A percentile compares a stretch with the other conserved stretches of the same genome.
These are phyloP conservation scores for Tethya wilhelma DNA, from an alignment of 37 sponge, comb jelly and placozoan species.

Conservation along the genomic window DNA sequence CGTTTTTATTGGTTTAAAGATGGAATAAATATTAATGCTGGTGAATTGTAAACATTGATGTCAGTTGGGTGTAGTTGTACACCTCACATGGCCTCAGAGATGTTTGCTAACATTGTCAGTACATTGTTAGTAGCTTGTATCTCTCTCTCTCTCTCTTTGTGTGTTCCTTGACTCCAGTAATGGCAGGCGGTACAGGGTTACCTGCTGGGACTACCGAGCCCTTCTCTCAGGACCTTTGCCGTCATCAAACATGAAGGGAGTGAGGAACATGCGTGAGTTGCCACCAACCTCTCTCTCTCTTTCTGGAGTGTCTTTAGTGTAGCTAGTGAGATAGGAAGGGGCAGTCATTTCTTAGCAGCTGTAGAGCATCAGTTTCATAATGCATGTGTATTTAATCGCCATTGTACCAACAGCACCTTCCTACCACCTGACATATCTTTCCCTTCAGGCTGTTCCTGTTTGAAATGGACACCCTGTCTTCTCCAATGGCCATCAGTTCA, in stretches of 20 bases:
- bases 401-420: no score
- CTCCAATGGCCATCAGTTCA: neutral
- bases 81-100: no score
- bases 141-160: no score
- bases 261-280: constrained; percentile 57
- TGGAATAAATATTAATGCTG: neutral
- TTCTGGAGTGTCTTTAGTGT: no score
- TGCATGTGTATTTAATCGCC: neutral
- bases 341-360: no score
- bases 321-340: no score
- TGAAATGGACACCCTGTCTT: neutral
- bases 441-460: constrained; percentile 30
- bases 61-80: no score
- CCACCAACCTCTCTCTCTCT: neutral
- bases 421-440: no score
- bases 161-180: neutral
- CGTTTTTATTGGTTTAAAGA: neutral
- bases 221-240: constrained; percentile 16
- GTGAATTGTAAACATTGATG: no score
- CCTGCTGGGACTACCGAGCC: constrained; percentile 31
- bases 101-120: no score
- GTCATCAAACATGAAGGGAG: constrained; percentile 60
- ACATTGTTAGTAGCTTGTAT: no score
- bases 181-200: constrained; percentile 34
- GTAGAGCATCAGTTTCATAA: no score